A percentile compares a stretch with the other conserved stretches of the same genome.
These are phyloP conservation scores for Caenorhabditis sp. DNA, from an alignment of 2,888 invertebrate genomes.

Conservation along the genomic window DNA sequence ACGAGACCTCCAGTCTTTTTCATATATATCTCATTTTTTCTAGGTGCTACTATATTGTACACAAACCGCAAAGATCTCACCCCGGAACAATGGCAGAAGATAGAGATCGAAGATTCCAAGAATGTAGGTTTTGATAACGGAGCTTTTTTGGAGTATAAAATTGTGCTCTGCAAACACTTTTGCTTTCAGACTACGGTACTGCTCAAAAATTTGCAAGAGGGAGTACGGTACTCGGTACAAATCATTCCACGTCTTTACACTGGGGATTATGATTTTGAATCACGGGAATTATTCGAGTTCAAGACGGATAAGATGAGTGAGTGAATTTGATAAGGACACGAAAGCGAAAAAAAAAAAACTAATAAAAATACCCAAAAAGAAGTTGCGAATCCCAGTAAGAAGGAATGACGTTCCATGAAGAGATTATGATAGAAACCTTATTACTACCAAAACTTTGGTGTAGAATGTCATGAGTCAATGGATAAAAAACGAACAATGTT, in stretches of 20 bases:
- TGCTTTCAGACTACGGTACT: constrained; percentile 74
- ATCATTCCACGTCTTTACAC: constrained; percentile 77
- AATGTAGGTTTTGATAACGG: constrained; percentile 69
- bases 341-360: neutral
- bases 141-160: neutral
- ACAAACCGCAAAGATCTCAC: constrained; percentile 73
- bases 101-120: constrained; percentile 72
- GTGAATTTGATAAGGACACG: neutral
- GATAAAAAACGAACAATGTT: constrained; percentile 1
- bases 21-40: constrained; percentile 12
- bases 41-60: constrained; percentile 76
- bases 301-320: constrained; percentile 72
- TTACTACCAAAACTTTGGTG: neutral
- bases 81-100: constrained; percentile 74
- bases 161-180: neutral
- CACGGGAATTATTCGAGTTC: constrained; percentile 77
- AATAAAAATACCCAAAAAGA: neutral
- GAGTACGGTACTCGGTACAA: constrained; percentile 77
- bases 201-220: constrained; percentile 72
- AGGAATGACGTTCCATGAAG: too few species aligned
- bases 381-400: neutral
- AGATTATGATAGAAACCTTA: constrained; percentile 17
- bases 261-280: constrained; percentile 74
- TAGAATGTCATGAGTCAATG: neutral
- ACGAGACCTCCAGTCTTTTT: neutral